Percentiles rank a stretch among this genome's conserved stretches.
phyloP scores from a whole-genome alignment of 2,888 invertebrate genomes.

The Ormia ochracea region DNA sequence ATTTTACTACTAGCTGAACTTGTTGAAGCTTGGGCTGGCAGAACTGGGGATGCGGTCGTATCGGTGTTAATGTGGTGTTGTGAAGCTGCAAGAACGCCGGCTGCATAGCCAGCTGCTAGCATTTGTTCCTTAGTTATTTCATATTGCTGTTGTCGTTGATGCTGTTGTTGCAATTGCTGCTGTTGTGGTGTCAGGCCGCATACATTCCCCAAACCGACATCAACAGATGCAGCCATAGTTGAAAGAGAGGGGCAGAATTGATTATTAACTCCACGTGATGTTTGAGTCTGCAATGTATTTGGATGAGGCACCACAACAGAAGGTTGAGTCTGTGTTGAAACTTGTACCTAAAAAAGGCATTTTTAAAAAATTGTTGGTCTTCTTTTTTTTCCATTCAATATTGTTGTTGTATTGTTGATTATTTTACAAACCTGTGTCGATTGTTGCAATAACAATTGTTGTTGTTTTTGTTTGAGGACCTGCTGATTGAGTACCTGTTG shows the following conservation, averaged over 20 bases:
- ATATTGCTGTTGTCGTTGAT: slow-evolving; percentile 54
- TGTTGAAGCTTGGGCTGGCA: slow-evolving; percentile 63
- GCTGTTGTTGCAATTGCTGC: slow-evolving; percentile 63
- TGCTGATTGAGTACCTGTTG: slow-evolving; percentile 71
- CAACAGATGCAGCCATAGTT: slow-evolving; percentile 66
- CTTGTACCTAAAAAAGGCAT: slow-evolving; percentile 78
- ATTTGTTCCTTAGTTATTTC: slow-evolving; percentile 27
- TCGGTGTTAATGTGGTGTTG: slow-evolving; percentile 67
- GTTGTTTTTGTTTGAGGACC: slow-evolving; percentile 73
- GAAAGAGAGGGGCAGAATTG: slow-evolving; percentile 70
- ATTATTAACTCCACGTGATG: slow-evolving; percentile 63
- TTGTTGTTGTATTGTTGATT: too few species aligned
- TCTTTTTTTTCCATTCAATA: neutral
- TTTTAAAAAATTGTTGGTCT: neutral
- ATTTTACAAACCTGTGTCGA: slow-evolving; percentile 66
- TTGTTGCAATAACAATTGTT: slow-evolving; percentile 77
- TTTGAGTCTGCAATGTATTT: slow-evolving; percentile 54
- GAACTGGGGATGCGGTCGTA: slow-evolving; percentile 47
- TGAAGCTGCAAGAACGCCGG: slow-evolving; percentile 59
- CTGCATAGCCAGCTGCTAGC: slow-evolving; percentile 62
- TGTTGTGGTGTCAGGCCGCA: slow-evolving; percentile 65
- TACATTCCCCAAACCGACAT: slow-evolving; percentile 66
- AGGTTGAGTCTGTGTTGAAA: slow-evolving; percentile 81
- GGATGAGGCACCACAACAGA: slow-evolving; percentile 72
- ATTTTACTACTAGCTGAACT: slow-evolving; percentile 70